phyloP scores from a whole-genome alignment of 2,797 vertebrate genomes.

The Sarcophilus harrisii region DNA sequence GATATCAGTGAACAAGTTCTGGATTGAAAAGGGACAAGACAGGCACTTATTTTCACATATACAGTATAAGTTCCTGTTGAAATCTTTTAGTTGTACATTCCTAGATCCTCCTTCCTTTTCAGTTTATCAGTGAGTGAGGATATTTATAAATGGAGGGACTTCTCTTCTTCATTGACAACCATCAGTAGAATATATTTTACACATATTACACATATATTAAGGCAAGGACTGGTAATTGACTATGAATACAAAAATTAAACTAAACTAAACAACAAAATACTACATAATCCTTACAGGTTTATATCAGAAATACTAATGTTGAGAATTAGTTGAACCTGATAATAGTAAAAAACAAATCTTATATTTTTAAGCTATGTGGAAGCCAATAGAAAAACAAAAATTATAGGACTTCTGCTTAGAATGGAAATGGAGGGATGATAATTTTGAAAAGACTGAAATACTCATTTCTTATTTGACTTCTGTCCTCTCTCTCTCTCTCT shows the following conservation, averaged over 20 bases:
- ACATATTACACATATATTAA: not conserved
- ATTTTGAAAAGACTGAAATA: not conserved
- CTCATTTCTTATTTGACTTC: not conserved
- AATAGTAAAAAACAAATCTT: not conserved
- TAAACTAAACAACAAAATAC: not conserved
- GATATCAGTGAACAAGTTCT: not conserved
- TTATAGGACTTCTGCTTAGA: not conserved
- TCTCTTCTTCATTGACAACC: not conserved
- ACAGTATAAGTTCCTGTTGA: not conserved
- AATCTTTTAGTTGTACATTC: not conserved
- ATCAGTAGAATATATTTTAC: not conserved
- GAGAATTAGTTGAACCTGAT: not conserved
- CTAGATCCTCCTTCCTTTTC: not conserved
- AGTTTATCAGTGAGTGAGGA: not conserved
- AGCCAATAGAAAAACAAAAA: not conserved
- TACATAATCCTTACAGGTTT: not conserved
- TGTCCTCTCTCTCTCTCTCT: too few species aligned
- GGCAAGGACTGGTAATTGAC: not conserved
- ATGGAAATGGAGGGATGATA: not conserved
- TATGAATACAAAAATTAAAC: not conserved
- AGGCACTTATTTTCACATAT: not conserved
- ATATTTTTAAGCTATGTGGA: not conserved
- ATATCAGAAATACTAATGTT: not conserved
- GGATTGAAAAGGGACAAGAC: not conserved
- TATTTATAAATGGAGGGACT: not conserved